Conservation (phyloP, 2,797 vertebrate species). For the Argya squamiceps region DNA sequence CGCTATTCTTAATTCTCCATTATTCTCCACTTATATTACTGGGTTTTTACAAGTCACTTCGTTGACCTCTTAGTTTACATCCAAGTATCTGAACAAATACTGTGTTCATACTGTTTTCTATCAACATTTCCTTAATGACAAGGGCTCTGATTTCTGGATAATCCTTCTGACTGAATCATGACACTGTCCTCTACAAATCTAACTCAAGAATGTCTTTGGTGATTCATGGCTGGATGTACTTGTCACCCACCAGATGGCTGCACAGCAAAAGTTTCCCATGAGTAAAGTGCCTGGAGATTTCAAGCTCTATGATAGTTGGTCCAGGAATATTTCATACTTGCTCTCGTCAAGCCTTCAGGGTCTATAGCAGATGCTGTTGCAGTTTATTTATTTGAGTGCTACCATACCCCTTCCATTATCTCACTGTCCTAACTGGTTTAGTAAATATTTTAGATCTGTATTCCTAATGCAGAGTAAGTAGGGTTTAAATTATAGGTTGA, state of each 20-base stretch:
- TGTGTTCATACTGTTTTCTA: not conserved
- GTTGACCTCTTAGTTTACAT: not conserved
- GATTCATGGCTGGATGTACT: conserved; percentile 33
- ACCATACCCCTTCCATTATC: conserved; percentile 1
- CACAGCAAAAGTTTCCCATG: conserved; percentile 12
- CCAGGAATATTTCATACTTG: conserved; percentile 37
- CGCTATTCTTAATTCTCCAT: not conserved
- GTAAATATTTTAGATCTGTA: conserved; percentile 28
- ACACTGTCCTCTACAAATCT: not conserved
- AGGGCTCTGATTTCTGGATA: not conserved
- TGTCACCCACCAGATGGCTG: conserved; percentile 50
- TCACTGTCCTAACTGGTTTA: not conserved
- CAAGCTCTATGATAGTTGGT: not conserved
- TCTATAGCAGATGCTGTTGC: conserved; percentile 33
- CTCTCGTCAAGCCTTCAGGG: not conserved
- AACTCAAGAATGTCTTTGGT: not conserved
- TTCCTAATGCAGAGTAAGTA: not conserved
- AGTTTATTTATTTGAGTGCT: conserved; percentile 20
- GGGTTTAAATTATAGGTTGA: not conserved
- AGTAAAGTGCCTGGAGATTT: conserved; percentile 8
- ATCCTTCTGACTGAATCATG: not conserved
- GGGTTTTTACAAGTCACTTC: not conserved
- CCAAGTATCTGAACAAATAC: not conserved
- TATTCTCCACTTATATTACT: not conserved
- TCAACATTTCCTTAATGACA: not conserved